Evolutionary conservation across 2,113 vertebrate genomes (phyloP), one percentile per base, ranked within the genome.

Genomic region (Australoheros scitulus): DNA sequence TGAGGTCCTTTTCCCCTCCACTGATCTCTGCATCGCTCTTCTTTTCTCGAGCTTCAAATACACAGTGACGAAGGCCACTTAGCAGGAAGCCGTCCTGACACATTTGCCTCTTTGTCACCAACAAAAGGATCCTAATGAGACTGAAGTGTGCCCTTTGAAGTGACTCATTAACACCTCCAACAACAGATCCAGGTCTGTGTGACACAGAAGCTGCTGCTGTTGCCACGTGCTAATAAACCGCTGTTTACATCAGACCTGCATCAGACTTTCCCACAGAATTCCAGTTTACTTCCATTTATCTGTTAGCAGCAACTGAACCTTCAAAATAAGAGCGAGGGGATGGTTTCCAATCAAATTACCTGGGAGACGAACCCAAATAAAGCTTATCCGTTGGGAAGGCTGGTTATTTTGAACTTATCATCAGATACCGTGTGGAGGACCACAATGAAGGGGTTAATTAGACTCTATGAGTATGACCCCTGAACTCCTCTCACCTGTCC

Each of bases 111-210:
- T 80, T 77, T 61, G 76, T 7, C 4, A 1, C 43, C 15, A 55
- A 85, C 86, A 91, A 82, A 88, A 76, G 77, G 77, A 3, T 5
- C 64, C 29, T 72, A 47, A 86, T 6, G 88, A 82, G 89, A 47
- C 17, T 88, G 82, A 91, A 92, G 87, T 90, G 92, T 92, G 91
- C 63, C 68, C 87, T 84, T 91, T 92, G 87, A 93, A 86, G 86
- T 36, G 61, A 7, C 22, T 1, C 6, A 24, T 36, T 58, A 2
- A 91, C 87, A 29, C 87, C 74, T 91, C 76, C 24, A 0, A 7
- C 55, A 34, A 29, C 50, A 78, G 77, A 60, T 24, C 61, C n/a
- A 24, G 63, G 0, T 24, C 36, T 43, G 63, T 41, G 11, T 38
- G 6, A 2, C 60, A 0, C 9, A 6, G 60, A 36, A 10, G 3